Evolutionary conservation across 2,113 vertebrate genomes (phyloP).

Genomic region (Leptosomus discolor): DNA sequence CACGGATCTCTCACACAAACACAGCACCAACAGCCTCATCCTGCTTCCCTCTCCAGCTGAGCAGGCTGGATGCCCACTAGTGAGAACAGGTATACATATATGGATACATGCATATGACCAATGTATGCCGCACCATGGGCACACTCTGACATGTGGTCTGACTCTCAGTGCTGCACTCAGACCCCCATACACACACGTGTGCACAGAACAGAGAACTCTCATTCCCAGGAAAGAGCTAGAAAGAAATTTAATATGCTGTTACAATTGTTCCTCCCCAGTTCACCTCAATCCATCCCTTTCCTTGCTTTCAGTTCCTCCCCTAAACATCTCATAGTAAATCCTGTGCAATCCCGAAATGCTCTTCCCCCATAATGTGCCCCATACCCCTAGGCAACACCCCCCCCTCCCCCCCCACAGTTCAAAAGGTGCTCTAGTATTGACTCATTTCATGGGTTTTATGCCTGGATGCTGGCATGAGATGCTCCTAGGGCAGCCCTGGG

Average conservation of each 20-base stretch:
- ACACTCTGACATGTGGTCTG: background rate
- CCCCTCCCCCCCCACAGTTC: no score
- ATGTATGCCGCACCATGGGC: background rate
- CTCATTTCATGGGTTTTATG: background rate
- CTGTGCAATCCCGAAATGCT: background rate
- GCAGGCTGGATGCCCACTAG: background rate
- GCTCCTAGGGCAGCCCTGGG: background rate
- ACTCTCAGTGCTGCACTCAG: background rate
- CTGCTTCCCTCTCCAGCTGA: background rate
- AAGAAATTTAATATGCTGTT: background rate
- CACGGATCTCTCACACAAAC: no score
- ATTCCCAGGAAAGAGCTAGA: background rate
- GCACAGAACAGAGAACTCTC: background rate
- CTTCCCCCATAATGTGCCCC: background rate
- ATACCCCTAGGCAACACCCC: background rate
- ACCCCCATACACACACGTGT: accelerated
- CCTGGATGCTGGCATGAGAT: background rate
- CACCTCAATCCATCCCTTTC: background rate
- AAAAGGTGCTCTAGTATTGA: background rate
- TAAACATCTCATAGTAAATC: background rate
- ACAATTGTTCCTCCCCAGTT: background rate
- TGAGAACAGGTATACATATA: background rate
- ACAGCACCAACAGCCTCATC: background rate
- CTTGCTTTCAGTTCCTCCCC: background rate
- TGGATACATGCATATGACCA: no score